These are phyloP conservation scores for Microtus ochrogaster DNA, from an alignment of 2,113 vertebrate species.

Conservation along the genomic window DNA sequence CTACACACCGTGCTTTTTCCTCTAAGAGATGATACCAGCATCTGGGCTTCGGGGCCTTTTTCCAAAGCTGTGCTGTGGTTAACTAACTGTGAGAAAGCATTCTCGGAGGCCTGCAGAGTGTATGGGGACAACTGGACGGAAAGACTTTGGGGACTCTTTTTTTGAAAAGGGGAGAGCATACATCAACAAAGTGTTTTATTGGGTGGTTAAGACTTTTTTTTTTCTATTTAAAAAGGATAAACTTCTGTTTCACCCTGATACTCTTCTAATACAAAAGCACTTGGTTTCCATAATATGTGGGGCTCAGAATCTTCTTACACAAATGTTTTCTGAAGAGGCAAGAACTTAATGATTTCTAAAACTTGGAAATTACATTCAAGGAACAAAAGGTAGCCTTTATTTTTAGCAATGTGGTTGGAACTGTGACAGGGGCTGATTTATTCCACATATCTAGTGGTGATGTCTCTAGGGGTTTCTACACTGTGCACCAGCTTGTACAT, in stretches of 20 bases:
- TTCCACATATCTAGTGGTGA: not conserved
- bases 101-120: not conserved
- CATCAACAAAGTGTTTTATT: not conserved
- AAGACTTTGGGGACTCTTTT: not conserved
- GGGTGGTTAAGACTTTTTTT: not conserved
- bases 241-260: not conserved
- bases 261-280: not conserved
- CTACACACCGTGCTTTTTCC: not conserved
- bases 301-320: not conserved
- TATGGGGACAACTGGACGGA: not conserved
- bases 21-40: not conserved
- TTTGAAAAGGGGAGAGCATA: not conserved
- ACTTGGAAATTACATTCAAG: conserved; percentile 3
- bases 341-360: not conserved
- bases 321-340: conserved; percentile 7
- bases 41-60: not conserved
- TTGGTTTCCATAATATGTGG: not conserved
- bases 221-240: not conserved
- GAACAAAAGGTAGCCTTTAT: not conserved
- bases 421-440: not conserved
- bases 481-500: not conserved
- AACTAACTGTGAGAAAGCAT: not conserved
- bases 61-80: not conserved
- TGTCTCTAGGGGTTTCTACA: not conserved
- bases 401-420: not conserved